These are phyloP conservation scores for Falco cherrug DNA, from an alignment of 2,797 vertebrate species.

Conservation along the genomic window DNA sequence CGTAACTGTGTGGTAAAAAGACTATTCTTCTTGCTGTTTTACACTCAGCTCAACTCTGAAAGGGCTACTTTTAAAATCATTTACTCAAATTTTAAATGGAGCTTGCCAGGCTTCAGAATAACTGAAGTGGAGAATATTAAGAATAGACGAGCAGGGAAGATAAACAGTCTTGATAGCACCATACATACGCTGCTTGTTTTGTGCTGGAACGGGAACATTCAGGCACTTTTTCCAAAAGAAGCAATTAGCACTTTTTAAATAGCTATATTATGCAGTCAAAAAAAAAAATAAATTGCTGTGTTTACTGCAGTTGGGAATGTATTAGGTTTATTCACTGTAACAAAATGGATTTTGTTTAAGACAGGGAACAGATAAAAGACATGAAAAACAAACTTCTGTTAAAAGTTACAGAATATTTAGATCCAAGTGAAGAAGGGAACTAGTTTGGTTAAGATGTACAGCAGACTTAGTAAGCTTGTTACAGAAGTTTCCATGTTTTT, in stretches of 20 bases:
- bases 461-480: not conserved
- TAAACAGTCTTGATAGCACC: not conserved
- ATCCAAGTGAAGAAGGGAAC: rapidly evolving
- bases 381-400: not conserved
- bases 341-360: not conserved
- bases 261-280: not conserved
- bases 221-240: constrained; percentile 20
- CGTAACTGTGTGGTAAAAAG: not conserved
- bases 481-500: not conserved
- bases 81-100: not conserved
- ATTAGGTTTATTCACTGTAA: not conserved
- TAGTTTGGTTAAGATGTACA: not conserved
- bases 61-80: not conserved
- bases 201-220: not conserved
- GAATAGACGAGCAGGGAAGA: constrained; percentile 8
- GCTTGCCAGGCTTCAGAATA: not conserved
- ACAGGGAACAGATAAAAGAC: not conserved
- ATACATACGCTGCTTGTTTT: not conserved
- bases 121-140: not conserved
- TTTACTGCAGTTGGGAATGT: not conserved
- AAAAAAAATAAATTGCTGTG: not conserved
- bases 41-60: not conserved
- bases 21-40: not conserved
- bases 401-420: not conserved
- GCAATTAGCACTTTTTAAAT: constrained; percentile 43